Base-by-base conservation (phyloP, 2,797 vertebrate species). In the Oreortyx pictus region DNA sequence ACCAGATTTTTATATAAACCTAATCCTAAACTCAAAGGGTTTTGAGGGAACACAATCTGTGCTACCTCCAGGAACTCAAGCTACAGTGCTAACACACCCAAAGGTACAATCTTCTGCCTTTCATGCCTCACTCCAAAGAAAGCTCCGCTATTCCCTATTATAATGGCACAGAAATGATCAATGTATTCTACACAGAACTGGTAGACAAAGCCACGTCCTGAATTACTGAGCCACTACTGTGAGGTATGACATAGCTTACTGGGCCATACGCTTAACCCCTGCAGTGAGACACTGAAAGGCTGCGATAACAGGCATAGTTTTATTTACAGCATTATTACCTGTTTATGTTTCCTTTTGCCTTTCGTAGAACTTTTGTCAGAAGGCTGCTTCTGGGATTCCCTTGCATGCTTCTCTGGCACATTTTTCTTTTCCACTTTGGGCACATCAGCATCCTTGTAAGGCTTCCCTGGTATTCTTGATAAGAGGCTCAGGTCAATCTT, bases 401-500 rank as follows among this genome's bases (percentile, higher is more conserved):
- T 98, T 9, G 83, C 79, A 59, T 99, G 98, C 83, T 98, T 97
- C 95, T 99, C 99, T 4, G 98, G 96, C 61, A 98, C 97, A 11
- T 95, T 98, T 22, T 99, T 99, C 96, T 98, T 98, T 85, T 99
- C 99, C 72, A 93, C 98, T 97, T 99, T 99, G 96, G 98, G 98
- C 88, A 98, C 97, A 0, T 97, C 98, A 13, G 97, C 95, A 56
- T 99, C 99, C 97, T 99, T 99, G 97, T 98, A 99, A 94, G 98
- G 98, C 95, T 98, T 98, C 93, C 99, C 99, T 15, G 99, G 99
- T 95, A 99, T 98, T 95, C 99, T 97, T 12, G 98, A 98, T 89
- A 99, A 97, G 97, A 99, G 98, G 97, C 92, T 99, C 96, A 99
- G 98, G 97, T 99, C 99, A 96, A 99, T 99, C 97, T 99, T 99